Percentiles rank a stretch among this genome's conserved stretches.
Evolutionary conservation across 2,113 vertebrate genomes (phyloP).

Genomic region (Bos javanicus): DNA sequence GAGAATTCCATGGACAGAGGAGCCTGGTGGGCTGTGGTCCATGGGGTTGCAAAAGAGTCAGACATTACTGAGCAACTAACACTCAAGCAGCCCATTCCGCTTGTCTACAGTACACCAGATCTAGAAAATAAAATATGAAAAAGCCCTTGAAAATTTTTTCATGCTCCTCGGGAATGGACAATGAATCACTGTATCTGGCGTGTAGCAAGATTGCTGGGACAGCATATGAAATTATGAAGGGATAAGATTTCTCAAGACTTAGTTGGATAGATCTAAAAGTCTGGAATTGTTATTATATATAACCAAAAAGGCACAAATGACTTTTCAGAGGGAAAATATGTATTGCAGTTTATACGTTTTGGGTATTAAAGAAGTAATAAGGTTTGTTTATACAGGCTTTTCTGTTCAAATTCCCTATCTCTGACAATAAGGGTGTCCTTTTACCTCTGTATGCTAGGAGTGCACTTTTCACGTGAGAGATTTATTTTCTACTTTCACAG

Average conservation of each 20-base stretch:
- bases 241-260: neutral
- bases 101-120: no score
- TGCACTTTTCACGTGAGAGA: neutral
- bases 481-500: neutral
- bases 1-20: neutral
- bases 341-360: neutral
- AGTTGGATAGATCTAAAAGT: neutral
- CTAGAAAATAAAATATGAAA: neutral
- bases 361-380: neutral
- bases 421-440: neutral
- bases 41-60: neutral
- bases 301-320: neutral
- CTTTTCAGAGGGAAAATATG: neutral
- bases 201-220: no score
- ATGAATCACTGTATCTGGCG: neutral
- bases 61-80: neutral
- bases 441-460: neutral
- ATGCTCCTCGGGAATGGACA: neutral
- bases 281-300: neutral
- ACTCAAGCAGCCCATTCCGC: neutral
- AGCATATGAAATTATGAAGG: neutral
- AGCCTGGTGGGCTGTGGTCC: neutral
- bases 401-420: neutral
- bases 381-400: neutral
- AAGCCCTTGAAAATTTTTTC: neutral